A percentile compares a stretch with the other conserved stretches of the same genome.
phyloP scores from a whole-genome alignment of 1,140 invertebrate genomes.

The Dryas iulia region DNA sequence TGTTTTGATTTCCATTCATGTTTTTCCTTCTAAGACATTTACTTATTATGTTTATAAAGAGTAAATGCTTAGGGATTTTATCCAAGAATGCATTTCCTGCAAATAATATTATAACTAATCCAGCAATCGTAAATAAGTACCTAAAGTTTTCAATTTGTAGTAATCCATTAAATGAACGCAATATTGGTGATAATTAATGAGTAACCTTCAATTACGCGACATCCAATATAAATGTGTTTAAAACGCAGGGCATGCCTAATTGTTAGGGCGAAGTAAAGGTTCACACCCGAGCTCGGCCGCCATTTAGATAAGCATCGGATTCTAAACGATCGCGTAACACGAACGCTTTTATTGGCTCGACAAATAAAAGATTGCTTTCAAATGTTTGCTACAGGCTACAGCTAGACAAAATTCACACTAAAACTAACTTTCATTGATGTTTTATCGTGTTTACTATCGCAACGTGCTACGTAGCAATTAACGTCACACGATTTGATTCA shows the following conservation, averaged over 20 bases:
- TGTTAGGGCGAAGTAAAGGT: slow-evolving; percentile 57
- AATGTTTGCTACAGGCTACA: slow-evolving; percentile 30
- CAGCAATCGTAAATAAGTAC: too few relatives aligned
- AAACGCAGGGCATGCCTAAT: slow-evolving; percentile 31
- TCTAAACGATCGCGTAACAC: slow-evolving; percentile 63
- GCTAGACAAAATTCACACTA: slow-evolving; percentile 11
- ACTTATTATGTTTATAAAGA: too few relatives aligned
- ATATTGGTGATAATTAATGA: neutral
- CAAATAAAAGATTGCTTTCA: slow-evolving; percentile 52
- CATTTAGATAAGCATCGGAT: slow-evolving; percentile 69
- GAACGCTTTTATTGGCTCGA: slow-evolving; percentile 60
- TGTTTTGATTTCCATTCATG: too few relatives aligned
- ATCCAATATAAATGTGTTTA: slow-evolving; percentile 26
- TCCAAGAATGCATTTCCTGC: too few relatives aligned
- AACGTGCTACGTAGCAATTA: neutral
- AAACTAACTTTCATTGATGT: neutral
- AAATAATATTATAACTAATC: too few relatives aligned
- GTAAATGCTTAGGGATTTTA: too few relatives aligned
- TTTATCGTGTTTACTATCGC: neutral
- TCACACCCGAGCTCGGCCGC: slow-evolving; percentile 50
- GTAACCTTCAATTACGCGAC: slow-evolving; percentile 11
- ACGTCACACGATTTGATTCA: neutral
- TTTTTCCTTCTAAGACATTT: too few relatives aligned
- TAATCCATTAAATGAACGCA: neutral
- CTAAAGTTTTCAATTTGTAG: too few relatives aligned